phyloP scores from a whole-genome alignment of 2,888 invertebrate genomes.

The Lapara coniferarum region DNA sequence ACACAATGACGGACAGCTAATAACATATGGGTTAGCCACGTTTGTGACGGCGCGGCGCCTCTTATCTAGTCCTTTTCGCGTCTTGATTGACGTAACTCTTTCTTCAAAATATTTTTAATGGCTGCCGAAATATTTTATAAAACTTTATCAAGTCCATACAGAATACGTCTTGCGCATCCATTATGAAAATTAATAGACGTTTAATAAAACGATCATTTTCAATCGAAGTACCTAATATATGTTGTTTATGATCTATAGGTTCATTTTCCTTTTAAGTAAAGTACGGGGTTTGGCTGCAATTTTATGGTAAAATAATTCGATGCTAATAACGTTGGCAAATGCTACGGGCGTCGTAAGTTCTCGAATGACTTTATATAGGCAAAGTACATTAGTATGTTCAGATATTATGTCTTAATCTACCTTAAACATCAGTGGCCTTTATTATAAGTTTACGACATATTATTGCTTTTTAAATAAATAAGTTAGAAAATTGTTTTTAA shows the following conservation, averaged over 20 bases:
- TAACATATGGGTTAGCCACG: conserved; percentile 74
- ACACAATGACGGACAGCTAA: conserved; percentile 74
- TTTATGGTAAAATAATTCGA: conserved; percentile 13
- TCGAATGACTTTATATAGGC: neutral
- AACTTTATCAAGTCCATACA: neutral
- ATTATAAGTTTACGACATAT: neutral
- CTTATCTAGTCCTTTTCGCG: conserved; percentile 66
- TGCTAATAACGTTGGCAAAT: conserved; percentile 2
- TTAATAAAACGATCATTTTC: conserved; percentile 31
- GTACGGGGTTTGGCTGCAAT: conserved; percentile 26
- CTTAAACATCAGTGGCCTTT: neutral
- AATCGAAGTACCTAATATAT: conserved; percentile 38
- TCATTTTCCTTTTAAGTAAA: conserved; percentile 36
- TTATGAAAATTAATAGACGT: conserved; percentile 30
- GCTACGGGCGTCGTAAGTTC: conserved; percentile 7
- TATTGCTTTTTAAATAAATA: neutral
- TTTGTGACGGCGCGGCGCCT: conserved; percentile 66
- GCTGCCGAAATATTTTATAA: conserved; percentile 42
- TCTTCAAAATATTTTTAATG: conserved; percentile 53
- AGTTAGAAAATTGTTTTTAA: neutral
- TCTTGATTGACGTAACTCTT: conserved; percentile 65
- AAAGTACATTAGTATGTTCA: neutral
- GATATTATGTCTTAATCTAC: conserved; percentile 6
- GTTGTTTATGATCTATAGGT: conserved; percentile 39
- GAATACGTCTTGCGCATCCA: conserved; percentile 26